Evolutionary conservation across 2,113 vertebrate species (phyloP).

Genomic region (Pithys albifrons): DNA sequence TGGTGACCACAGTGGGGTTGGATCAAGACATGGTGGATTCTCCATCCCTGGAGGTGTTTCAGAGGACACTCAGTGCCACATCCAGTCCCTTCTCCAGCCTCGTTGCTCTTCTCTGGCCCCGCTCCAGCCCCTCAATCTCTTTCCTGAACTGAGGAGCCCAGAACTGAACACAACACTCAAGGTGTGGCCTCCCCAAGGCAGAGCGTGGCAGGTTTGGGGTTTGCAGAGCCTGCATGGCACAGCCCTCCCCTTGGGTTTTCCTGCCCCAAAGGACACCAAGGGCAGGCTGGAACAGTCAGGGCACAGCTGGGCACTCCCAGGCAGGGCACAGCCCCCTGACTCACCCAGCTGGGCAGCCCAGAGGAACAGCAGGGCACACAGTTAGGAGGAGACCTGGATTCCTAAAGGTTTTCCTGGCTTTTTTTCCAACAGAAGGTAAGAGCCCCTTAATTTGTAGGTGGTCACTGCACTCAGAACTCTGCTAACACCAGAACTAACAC

Average conservation of each 20-base stretch:
- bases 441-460: not conserved
- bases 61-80: too few relatives aligned
- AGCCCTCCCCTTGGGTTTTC: not conserved
- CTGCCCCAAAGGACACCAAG: not conserved
- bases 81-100: too few relatives aligned
- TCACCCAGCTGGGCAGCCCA: fast-evolving
- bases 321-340: not conserved
- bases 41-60: too few relatives aligned
- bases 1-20: too few relatives aligned
- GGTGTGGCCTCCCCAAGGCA: not conserved
- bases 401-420: not conserved
- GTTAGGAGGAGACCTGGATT: not conserved
- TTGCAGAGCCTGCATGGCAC: not conserved
- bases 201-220: not conserved
- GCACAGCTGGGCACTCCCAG: not conserved
- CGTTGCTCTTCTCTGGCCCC: too few relatives aligned
- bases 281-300: not conserved
- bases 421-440: not conserved
- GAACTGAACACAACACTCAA: too few relatives aligned
- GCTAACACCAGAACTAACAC: not conserved
- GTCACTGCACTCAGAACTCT: not conserved
- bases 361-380: not conserved
- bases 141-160: too few relatives aligned
- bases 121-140: too few relatives aligned
- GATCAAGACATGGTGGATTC: too few relatives aligned